Evolutionary conservation across 2,797 vertebrate species (phyloP), one percentile per base, ranked within the genome.

Genomic region (Pangasius krempfi): DNA sequence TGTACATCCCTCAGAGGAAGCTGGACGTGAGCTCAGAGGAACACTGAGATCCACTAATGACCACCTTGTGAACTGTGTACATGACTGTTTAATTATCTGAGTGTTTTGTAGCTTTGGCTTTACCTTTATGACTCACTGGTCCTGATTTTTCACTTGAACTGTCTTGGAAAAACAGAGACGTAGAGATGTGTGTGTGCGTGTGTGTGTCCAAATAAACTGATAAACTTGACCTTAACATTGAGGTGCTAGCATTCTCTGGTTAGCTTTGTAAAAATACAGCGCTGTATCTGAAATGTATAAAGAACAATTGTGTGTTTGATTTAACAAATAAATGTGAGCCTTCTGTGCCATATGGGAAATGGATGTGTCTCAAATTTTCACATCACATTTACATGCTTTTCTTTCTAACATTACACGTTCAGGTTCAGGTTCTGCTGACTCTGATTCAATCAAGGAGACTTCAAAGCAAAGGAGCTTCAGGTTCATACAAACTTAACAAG

Each of bases 1-100:
- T 96, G 27, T 96, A 95, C 91, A 94, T 97, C 91, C 97, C 97
- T 88, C 98, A 98, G 91, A 95, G 97, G 91, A 98, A 98, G 94
- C 96, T 98, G 94, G 97, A 98, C 88, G 96, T 98, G 70, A 94
- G 95, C 56, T 88, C 95, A 0, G 97, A 97, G 86, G 97, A 98
- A 88, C 91, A 86, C 92, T 86, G 88, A 91, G 87, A 50, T 68
- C 58, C 27, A 30, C 44, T 47, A 50, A 6, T 70, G 47, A 68
- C 82, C 86, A 30, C 89, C 70, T 75, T 78, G 40, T 79, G 7
- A 20, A 20, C 4, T 79, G 75, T 78, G 50, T 54, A 30, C n/a
- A 37, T 56, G 50, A 16, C 27, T 54, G 72, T 85, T 78, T 89
- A 72, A 80, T 62, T 60, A 30, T 87, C 82, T 58, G 12, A 27